These are phyloP conservation scores for Dendrolimus kikuchii DNA, from an alignment of 1,140 invertebrate species.

Conservation along the genomic window DNA sequence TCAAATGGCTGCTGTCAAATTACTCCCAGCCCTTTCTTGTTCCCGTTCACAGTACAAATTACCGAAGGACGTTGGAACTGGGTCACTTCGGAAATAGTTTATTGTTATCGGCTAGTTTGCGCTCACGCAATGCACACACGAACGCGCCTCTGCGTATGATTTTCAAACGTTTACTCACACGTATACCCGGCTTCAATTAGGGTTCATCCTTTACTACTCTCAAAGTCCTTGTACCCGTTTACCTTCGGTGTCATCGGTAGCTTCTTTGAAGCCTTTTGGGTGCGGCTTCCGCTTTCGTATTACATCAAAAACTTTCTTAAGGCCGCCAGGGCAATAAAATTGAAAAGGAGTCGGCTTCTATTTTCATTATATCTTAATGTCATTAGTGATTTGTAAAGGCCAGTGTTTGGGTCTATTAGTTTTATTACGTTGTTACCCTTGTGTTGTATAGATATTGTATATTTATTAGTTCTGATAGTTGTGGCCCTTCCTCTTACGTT, in stretches of 20 bases:
- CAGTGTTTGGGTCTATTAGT: conserved; percentile 53
- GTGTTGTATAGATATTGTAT: conserved; percentile 36
- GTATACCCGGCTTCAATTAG: conserved; percentile 43
- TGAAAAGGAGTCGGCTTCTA: conserved; percentile 50
- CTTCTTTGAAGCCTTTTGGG: conserved; percentile 28
- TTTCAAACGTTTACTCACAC: conserved; percentile 39
- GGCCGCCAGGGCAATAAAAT: conserved; percentile 60
- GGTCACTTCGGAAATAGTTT: conserved; percentile 72
- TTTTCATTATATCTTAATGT: conserved; percentile 46
- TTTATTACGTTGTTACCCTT: conserved; percentile 66
- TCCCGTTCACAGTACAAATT: conserved; percentile 66
- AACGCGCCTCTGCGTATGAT: conserved; percentile 22
- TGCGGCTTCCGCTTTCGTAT: conserved; percentile 60
- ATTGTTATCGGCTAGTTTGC: conserved; percentile 69
- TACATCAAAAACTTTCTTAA: conserved; percentile 54
- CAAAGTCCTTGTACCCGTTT: conserved; percentile 42
- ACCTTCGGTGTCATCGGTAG: conserved; percentile 44
- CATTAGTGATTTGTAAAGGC: conserved; percentile 43
- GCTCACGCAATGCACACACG: conserved; percentile 56
- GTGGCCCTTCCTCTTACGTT: conserved; percentile 16
- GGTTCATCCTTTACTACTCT: conserved; percentile 51
- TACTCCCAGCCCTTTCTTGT: conserved; percentile 65
- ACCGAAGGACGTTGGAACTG: conserved; percentile 67
- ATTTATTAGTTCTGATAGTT: conserved; percentile 19
- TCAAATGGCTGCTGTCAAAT: conserved; percentile 46